A percentile compares a stretch with the other conserved stretches of the same genome.
These are phyloP conservation scores for Bothrops jararaca DNA, from an alignment of 2,113 vertebrate genomes.

Conservation along the genomic window DNA sequence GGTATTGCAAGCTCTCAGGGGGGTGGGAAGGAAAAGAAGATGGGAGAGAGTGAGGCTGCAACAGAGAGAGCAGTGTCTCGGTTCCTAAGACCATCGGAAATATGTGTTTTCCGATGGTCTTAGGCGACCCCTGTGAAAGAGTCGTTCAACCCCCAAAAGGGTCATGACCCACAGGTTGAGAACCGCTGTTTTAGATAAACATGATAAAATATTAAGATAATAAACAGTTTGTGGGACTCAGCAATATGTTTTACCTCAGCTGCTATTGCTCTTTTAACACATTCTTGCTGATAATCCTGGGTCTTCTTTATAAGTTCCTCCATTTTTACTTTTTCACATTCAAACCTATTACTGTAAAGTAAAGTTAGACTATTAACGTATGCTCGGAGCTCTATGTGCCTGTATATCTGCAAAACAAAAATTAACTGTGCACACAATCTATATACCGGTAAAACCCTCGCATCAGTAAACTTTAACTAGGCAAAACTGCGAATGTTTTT, in stretches of 20 bases:
- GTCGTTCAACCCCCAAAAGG: no score
- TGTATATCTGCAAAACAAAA: not conserved
- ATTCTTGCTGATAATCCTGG: constrained; percentile 52
- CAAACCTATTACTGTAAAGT: constrained; percentile 75
- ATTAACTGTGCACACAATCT: not conserved
- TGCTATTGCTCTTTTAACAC: constrained; percentile 68
- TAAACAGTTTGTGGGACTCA: not conserved
- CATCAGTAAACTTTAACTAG: not conserved
- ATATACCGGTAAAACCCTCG: not conserved
- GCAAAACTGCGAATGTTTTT: not conserved
- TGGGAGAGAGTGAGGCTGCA: no score
- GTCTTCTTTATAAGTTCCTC: constrained; percentile 78
- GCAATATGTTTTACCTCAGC: constrained; percentile 75
- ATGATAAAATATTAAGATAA: not conserved
- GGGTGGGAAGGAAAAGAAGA: no score
- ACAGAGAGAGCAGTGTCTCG: no score
- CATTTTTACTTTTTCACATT: constrained; percentile 76
- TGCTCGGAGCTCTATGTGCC: not conserved
- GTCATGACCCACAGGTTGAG: no score
- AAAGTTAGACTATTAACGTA: not conserved
- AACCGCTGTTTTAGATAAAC: not conserved
- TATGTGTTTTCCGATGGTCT: no score
- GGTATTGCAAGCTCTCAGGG: no score
- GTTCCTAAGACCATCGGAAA: no score
- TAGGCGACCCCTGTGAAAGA: no score